Percentiles rank a stretch among this genome's conserved stretches.
Evolutionary conservation across 2,888 invertebrate species (phyloP).

Genomic region (Noctua pronuba): DNA sequence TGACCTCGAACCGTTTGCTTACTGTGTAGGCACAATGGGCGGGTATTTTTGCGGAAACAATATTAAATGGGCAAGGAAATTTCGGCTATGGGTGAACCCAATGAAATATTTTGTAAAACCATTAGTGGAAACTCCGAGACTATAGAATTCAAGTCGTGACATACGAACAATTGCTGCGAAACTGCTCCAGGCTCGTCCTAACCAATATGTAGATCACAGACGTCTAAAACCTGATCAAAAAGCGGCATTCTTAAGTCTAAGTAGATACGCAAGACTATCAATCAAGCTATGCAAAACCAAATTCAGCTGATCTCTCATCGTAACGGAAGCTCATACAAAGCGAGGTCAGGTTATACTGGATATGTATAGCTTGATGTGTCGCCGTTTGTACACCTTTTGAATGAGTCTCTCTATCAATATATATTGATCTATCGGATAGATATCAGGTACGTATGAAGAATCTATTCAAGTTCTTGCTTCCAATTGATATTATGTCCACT

Average conservation of each 20-base stretch:
- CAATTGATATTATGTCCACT: background rate
- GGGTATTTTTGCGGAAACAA: constrained; percentile 17
- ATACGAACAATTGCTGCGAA: background rate
- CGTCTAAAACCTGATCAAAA: background rate
- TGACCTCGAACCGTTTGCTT: constrained; percentile 74
- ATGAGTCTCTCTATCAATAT: background rate
- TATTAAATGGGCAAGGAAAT: constrained; percentile 10
- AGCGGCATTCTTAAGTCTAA: background rate
- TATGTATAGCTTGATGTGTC: no score
- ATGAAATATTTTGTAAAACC: background rate
- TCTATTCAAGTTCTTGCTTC: background rate
- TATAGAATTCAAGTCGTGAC: background rate
- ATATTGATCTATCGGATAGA: background rate
- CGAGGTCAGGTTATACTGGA: no score
- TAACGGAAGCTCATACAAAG: no score
- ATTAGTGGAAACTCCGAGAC: background rate
- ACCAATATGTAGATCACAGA: background rate
- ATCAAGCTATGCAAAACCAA: no score
- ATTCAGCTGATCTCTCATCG: no score
- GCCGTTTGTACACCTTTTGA: background rate
- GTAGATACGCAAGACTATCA: no score
- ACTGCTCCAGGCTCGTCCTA: background rate
- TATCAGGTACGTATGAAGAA: background rate
- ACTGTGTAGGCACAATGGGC: constrained; percentile 66
- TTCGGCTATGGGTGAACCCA: background rate